Conservation (phyloP, 1,140 invertebrate genomes). For the Drosophila arawakana region DNA sequence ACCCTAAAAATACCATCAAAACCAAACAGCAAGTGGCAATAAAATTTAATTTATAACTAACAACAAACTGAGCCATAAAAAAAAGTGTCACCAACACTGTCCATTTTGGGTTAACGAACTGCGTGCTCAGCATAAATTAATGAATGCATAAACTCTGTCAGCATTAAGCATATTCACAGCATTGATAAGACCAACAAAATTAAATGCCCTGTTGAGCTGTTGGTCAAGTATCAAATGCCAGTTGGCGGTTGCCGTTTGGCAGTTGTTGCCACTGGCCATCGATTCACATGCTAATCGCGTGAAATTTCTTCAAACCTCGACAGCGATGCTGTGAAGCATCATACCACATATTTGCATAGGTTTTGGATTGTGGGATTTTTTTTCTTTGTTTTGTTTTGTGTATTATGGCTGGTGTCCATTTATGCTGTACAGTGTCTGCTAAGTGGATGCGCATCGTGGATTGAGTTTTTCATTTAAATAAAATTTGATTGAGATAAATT, state of each 20-base stretch:
- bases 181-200: slow-evolving; percentile 75
- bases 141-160: slow-evolving; percentile 70
- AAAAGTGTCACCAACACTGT: slow-evolving; percentile 47
- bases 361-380: slow-evolving; percentile 14
- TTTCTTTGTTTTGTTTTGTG: slow-evolving; percentile 34
- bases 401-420: slow-evolving; percentile 29
- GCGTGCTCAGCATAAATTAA: slow-evolving; percentile 50
- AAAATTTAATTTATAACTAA: slow-evolving; percentile 66
- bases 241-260: not conserved
- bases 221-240: slow-evolving; percentile 58
- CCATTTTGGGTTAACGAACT: slow-evolving; percentile 74
- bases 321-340: slow-evolving; percentile 10
- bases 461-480: slow-evolving; percentile 78
- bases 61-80: slow-evolving; percentile 35
- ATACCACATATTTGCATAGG: slow-evolving; percentile 58
- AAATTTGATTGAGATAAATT: slow-evolving; percentile 79
- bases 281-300: slow-evolving; percentile 78
- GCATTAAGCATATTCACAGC: slow-evolving; percentile 68
- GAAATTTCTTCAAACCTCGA: slow-evolving; percentile 63
- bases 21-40: slow-evolving; percentile 51
- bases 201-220: slow-evolving; percentile 44
- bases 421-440: slow-evolving; percentile 43
- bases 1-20: slow-evolving; percentile 54
- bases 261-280: slow-evolving; percentile 39
- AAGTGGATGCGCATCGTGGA: slow-evolving; percentile 42